Evolutionary conservation across 2,113 vertebrate genomes (phyloP), one percentile per base, ranked within the genome.

Genomic region (Pollimyrus isidori): DNA sequence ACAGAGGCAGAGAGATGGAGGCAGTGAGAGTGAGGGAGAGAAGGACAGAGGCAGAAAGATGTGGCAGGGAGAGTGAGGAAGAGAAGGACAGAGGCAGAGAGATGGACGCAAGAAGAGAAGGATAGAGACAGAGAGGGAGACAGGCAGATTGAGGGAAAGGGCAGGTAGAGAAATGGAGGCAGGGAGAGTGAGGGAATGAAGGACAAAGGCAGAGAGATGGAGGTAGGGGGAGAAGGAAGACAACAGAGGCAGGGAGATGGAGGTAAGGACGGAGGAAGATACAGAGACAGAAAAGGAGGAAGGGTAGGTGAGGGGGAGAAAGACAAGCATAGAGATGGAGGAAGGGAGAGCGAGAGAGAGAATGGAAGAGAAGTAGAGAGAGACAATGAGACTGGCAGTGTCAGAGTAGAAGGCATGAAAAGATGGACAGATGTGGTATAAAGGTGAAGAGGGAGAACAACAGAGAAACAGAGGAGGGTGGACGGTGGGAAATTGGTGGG

Each of bases 321-420:
- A 80, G 91, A 10, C 42, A 84, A 10, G n/a, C 26, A 30, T 2
- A 69, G 26, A 26, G 62, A 65, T 62, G 62, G 62, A 65, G 62
- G n/a, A 21, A 65, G 35, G 13, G 26, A 82, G 10, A 88, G 52
- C 42, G 52, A 45, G 89, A 80, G 90, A 86, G 1, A 17, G 50
- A 87, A 89, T 80, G 91, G 13, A 17, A 82, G 26, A 82, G 17
- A 82, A 39, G 76, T 5, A 82, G 76, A 45, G 30, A 5, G 17
- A 6, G 35, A 82, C 4, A 83, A 46, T 48, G 39, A 45, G 69
- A 76, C 26, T 83, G 56, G 58, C n/a, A 26, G 58, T 62, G 58
- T n/a, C 7, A n/a, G 58, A n/a, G 23, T 10, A 26, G 23, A 62
- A 91, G 69, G 90, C 69, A 90, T 90, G 83, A 91, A 90, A 88